Conservation (phyloP, 2,888 invertebrate genomes). For the Cerastis rubricosa region DNA sequence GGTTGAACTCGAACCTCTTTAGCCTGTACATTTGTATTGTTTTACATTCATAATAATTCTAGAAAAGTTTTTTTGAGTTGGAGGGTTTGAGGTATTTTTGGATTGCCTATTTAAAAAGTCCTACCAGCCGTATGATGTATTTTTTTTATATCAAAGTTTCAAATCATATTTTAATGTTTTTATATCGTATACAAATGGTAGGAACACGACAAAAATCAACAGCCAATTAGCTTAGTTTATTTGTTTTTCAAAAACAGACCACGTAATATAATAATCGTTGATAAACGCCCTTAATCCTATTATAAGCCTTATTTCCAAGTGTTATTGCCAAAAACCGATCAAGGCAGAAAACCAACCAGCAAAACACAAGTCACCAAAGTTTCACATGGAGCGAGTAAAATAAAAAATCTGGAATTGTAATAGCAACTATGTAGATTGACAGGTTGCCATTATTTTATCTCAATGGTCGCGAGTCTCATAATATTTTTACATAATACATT, state of each 20-base stretch:
- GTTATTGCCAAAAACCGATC: background rate
- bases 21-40: background rate
- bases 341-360: background rate
- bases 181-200: background rate
- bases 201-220: background rate
- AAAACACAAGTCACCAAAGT: background rate
- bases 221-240: background rate
- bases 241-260: background rate
- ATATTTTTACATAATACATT: constrained; percentile 16
- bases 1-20: background rate
- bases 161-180: background rate
- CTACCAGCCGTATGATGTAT: background rate
- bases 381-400: constrained; percentile 18
- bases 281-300: background rate
- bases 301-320: too few species aligned
- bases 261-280: background rate
- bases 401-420: constrained; percentile 2
- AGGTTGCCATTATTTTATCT: constrained; percentile 1
- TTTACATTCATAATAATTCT: too few species aligned
- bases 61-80: background rate
- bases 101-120: background rate
- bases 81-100: background rate
- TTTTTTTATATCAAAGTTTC: background rate
- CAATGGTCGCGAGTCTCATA: constrained; percentile 1
- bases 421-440: constrained; percentile 13